Evolutionary conservation across 2,888 invertebrate species (phyloP), one percentile per base, ranked within the genome.

Genomic region (Meloe dianella): DNA sequence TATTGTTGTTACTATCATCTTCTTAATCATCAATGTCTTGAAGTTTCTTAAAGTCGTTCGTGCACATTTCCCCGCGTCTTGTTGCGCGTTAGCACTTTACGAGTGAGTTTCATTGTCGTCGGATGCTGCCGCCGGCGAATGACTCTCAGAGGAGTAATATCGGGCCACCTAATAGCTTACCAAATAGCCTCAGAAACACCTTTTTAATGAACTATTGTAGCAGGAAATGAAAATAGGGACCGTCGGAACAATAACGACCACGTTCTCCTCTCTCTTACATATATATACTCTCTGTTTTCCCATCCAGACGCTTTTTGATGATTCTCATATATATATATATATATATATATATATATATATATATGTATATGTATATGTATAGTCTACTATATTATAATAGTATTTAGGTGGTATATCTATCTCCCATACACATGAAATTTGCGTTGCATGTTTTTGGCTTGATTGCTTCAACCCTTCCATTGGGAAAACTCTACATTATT

Each of bases 131-230:
- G 80, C 75, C 79, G 79, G 81, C 81, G 81, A 85, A 85, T 82
- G 84, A 82, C 84, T 82, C 85, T 84, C 85, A 78, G 80, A 83
- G 84, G 84, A 84, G 83, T 83, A 84, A 85, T 84, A 84, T 83
- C 83, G 77, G 83, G 82, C 86, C 86, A 86, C 87, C 88, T 88
- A 89, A 89, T 89, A 87, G 88, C 88, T 86, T 86, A 86, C 87
- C 87, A 87, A 89, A 89, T 89, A 87, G 89, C 88, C 87, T 87
- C 85, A 85, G 87, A 88, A 89, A 89, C 89, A 89, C 89, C 89
- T 89, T 89, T 89, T 89, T 89, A 89, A 89, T 89, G 89, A 89
- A 89, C 89, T 89, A 84, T 84, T 81, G 84, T 82, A 82, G 81
- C 82, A 82, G 84, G 84, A 84, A 84, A 84, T 84, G 84, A 84